Base-by-base conservation (phyloP, 2,888 invertebrate genomes). In the Cryptus armator region DNA sequence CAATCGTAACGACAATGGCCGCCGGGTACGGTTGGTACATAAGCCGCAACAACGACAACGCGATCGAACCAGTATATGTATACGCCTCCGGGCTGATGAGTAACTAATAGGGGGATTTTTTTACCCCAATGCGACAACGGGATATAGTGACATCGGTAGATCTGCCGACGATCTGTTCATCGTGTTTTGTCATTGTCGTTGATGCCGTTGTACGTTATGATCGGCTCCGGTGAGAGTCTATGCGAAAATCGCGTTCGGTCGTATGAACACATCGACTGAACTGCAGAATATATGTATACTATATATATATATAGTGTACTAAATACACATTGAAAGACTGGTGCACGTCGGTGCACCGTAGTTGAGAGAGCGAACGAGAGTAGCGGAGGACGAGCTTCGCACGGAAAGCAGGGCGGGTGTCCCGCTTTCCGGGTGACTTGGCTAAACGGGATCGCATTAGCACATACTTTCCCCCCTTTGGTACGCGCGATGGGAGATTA, bases 391-490 rank as follows among this genome's bases (percentile, higher is more conserved):
- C 81, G 62, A 85, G 74, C 85, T 87, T 87, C 87, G 88, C 85
- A 87, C 88, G 89, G 86, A 90, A 90, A 91, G 86, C 88, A 88
- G 90, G 90, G 90, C 92, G 92, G 91, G 91, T 91, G 92, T 90
- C 91, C 91, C 93, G 93, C 92, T 94, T 94, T 93, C 92, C 93
- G 92, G 92, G 84, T 93, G 93, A 93, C 93, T 93, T 93, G 92
- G 89, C 93, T 93, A 93, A 93, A 93, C 91, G 91, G 93, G 93
- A 93, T 93, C 91, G 93, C 92, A 93, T 93, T 93, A 93, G 92
- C 91, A 90, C 92, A 89, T 91, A 91, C 88, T 90, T 90, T 90
- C 91, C 89, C 87, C 88, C 87, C 64, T 71, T 56, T 59, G 72
- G 77, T 86, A 83, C 89, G 86, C 88, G 89, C 87, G 87, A 89